Evolutionary conservation across 2,888 invertebrate species (phyloP).

Genomic region (Drosophila prostipennis): DNA sequence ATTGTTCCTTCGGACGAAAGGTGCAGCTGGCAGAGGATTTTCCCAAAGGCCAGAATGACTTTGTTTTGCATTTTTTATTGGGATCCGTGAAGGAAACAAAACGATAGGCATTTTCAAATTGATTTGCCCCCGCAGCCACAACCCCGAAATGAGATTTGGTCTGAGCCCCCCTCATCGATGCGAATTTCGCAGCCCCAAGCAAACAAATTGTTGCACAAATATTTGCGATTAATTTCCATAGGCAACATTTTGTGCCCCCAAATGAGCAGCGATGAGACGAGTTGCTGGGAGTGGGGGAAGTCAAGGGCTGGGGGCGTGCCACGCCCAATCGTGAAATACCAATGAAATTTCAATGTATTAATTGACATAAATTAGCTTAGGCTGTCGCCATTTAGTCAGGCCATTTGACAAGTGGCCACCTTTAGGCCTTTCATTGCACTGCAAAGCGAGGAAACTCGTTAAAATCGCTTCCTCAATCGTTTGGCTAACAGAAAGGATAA

Average conservation of each 20-base stretch:
- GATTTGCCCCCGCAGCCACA: slow-evolving; percentile 49
- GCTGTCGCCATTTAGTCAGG: slow-evolving; percentile 46
- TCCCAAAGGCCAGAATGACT: slow-evolving; percentile 32
- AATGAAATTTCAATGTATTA: slow-evolving; percentile 67
- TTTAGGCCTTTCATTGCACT: slow-evolving; percentile 50
- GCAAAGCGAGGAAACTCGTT: slow-evolving; percentile 49
- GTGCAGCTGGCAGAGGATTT: slow-evolving; percentile 66
- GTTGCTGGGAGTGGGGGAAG: background rate
- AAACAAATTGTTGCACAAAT: slow-evolving; percentile 74
- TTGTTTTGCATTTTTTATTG: slow-evolving; percentile 62
- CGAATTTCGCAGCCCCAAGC: slow-evolving; percentile 35
- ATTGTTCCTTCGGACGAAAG: slow-evolving; percentile 46
- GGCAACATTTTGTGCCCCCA: slow-evolving; percentile 52
- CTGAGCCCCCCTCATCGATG: slow-evolving; percentile 15
- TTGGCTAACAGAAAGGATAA: slow-evolving; percentile 44
- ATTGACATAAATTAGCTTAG: slow-evolving; percentile 70
- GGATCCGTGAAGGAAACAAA: slow-evolving; percentile 16
- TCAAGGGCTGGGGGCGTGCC: slow-evolving; percentile 5
- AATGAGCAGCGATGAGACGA: slow-evolving; percentile 15
- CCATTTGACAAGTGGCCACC: slow-evolving; percentile 64
- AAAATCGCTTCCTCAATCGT: slow-evolving; percentile 9
- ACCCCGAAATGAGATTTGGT: slow-evolving; percentile 29
- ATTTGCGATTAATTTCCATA: slow-evolving; percentile 76
- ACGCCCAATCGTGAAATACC: slow-evolving; percentile 26
- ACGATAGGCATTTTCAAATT: slow-evolving; percentile 67